These are phyloP conservation scores for Yponomeuta sedellus DNA, from an alignment of 2,888 invertebrate genomes.

Conservation along the genomic window DNA sequence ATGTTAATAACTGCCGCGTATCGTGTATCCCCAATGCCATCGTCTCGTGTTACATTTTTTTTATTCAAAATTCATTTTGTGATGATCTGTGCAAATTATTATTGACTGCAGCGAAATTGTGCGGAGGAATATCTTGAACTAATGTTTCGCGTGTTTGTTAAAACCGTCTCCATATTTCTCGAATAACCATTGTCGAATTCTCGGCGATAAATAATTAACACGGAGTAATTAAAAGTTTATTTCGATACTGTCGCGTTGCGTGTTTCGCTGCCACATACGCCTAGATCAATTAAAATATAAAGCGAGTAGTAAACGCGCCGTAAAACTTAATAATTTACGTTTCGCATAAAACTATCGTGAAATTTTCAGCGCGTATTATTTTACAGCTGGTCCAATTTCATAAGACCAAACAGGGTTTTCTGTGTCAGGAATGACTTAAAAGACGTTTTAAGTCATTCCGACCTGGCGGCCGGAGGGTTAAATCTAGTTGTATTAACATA, in stretches of 20 bases:
- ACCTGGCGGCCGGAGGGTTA: too few species aligned
- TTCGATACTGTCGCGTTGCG: background rate
- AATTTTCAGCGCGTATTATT: background rate
- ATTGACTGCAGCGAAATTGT: background rate
- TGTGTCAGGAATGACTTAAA: too few species aligned
- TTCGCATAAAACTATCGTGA: conserved; percentile 11
- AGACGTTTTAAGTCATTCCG: too few species aligned
- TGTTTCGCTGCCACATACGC: background rate
- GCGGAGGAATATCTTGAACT: background rate
- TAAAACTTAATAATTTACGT: conserved; percentile 9
- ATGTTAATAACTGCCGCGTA: conserved; percentile 47
- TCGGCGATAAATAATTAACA: background rate
- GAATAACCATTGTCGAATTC: too few species aligned
- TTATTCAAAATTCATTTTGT: conserved; percentile 1
- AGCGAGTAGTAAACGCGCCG: background rate
- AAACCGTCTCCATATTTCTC: background rate
- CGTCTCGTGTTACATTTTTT: conserved; percentile 32
- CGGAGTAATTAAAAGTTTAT: background rate
- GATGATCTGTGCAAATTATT: background rate
- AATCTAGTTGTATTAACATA: too few species aligned
- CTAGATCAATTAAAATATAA: conserved; percentile 12
- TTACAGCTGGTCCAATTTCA: background rate
- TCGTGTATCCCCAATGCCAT: conserved; percentile 55
- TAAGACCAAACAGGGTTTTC: background rate
- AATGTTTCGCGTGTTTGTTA: background rate